phyloP scores from a whole-genome alignment of 2,113 vertebrate species.

The Saimiri boliviensis region DNA sequence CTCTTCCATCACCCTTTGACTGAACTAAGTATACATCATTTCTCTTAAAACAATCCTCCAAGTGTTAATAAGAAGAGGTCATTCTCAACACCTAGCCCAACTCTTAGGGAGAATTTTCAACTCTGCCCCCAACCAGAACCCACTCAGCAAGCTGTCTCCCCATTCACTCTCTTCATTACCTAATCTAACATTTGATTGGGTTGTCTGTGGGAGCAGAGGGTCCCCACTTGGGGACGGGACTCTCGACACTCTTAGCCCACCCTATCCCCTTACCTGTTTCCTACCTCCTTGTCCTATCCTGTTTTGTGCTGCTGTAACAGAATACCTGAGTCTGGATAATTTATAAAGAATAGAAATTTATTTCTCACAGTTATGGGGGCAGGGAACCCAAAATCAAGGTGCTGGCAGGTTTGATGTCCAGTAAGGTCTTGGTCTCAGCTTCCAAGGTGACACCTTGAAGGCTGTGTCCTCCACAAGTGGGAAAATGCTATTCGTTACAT shows the following conservation, averaged over 20 bases:
- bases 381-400: neutral
- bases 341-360: neutral
- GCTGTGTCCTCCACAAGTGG: neutral
- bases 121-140: neutral
- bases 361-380: neutral
- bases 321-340: neutral
- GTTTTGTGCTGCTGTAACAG: neutral
- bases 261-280: too few species aligned
- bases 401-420: neutral
- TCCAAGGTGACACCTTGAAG: neutral
- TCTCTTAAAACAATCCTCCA: neutral
- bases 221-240: neutral
- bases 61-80: neutral
- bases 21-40: neutral
- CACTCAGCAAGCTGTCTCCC: neutral
- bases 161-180: neutral
- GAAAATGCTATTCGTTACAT: neutral
- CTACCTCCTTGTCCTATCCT: neutral
- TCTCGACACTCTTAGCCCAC: neutral
- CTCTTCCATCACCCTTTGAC: neutral
- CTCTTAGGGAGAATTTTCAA: neutral
- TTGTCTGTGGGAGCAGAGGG: neutral
- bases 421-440: neutral
- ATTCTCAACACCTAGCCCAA: neutral
- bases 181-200: neutral